Evolutionary conservation across 2,888 invertebrate species (phyloP), one percentile per base, ranked within the genome.

Genomic region (Cosmorhoe ocellata): DNA sequence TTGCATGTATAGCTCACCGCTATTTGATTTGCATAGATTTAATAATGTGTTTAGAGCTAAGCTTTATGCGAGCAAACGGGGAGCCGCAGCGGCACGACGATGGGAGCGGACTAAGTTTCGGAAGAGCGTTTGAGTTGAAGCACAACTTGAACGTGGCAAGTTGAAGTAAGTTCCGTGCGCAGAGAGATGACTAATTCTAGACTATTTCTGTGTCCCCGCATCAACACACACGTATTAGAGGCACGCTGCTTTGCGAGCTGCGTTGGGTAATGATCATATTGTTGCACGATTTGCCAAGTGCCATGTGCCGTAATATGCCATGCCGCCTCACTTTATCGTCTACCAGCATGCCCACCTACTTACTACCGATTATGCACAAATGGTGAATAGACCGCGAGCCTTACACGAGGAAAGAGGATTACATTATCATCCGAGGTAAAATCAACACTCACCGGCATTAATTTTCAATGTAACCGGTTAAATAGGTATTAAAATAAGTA

Each of bases 201-300:
- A 76, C 75, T 80, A 79, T 79, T 79, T 75, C 69, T 73, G 79
- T 68, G 66, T 64, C 59, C 65, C 61, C 64, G 56, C 55, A 57
- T 50, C 41, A 37, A 34, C 22, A 49, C 46, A 55, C 26, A 45
- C 37, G 30, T 40, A 14, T 28, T 38, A 39, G 44, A 40, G 11
- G 22, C 36, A 44, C 40, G 36, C 40, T 12, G 51, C 57, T 54
- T 64, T 58, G 52, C 51, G 56, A 52, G 51, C 57, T 53, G 57
- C 50, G 61, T 60, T 49, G n/a, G n/a, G n/a, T n/a, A 47, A 41
- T 50, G 26, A 32, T 48, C 31, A 48, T 42, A 57, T 31, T 46
- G 47, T 27, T 26, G 36, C 11, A 41, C 39, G 27, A 34, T 44
- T 27, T 40, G 37, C 31, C n/a, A n/a, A n/a, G n/a, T 31, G 44